Conservation (phyloP, 2,797 vertebrate species). For the Arctocebus calabarensis region DNA sequence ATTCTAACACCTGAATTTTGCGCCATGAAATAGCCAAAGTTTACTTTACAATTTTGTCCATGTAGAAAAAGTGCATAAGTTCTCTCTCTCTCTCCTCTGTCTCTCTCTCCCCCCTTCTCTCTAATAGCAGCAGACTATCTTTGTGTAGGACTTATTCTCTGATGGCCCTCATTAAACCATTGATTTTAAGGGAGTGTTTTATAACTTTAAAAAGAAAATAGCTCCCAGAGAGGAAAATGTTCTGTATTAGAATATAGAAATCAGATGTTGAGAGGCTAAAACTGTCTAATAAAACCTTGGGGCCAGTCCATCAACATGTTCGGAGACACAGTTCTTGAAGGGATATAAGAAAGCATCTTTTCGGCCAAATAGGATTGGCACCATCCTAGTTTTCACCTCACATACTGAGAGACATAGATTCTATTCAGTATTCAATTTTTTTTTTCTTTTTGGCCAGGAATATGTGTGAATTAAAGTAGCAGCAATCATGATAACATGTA, state of each 20-base stretch:
- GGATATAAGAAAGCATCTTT: background rate
- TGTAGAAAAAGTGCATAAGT: background rate
- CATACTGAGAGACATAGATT: background rate
- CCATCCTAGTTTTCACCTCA: background rate
- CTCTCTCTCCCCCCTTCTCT: background rate
- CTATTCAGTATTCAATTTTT: background rate
- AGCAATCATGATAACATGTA: background rate
- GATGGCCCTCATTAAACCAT: background rate
- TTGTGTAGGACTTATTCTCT: background rate
- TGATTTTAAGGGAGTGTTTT: background rate
- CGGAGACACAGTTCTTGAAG: background rate
- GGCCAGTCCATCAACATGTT: background rate
- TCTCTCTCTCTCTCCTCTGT: background rate
- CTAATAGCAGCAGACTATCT: background rate
- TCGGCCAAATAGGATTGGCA: background rate
- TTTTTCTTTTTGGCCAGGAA: background rate
- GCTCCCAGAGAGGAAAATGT: background rate
- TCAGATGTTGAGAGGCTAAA: background rate
- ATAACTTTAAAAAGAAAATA: constrained; percentile 9
- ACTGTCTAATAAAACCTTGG: background rate
- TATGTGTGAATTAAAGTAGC: background rate
- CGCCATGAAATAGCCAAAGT: background rate
- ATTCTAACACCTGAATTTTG: background rate
- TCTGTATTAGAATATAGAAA: background rate
- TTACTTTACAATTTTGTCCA: background rate